Conservation (phyloP, 1,140 invertebrate species). For the Eumaeus atala region DNA sequence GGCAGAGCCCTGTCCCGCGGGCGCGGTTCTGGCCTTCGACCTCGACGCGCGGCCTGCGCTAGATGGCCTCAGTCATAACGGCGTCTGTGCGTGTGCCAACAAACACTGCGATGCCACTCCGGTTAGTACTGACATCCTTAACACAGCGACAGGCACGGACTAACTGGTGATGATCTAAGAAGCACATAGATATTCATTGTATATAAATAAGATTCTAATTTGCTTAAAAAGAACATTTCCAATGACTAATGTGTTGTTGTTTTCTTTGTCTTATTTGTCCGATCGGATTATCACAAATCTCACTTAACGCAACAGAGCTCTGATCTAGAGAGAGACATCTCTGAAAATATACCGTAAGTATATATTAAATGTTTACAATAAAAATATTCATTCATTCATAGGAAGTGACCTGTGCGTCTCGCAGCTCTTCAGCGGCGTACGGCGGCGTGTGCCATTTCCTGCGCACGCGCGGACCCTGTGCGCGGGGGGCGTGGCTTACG, state of each 20-base stretch:
- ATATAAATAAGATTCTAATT: too few relatives aligned
- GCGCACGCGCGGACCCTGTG: conserved; percentile 84
- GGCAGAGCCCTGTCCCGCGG: conserved; percentile 80
- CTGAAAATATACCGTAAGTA: neutral
- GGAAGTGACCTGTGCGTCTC: conserved; percentile 73
- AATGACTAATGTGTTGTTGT: too few relatives aligned
- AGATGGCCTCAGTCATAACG: conserved; percentile 87
- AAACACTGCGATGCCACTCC: conserved; percentile 40
- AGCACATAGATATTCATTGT: too few relatives aligned
- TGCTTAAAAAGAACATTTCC: too few relatives aligned
- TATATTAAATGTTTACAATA: conserved; percentile 37
- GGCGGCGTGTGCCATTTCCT: conserved; percentile 81
- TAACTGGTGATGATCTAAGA: too few relatives aligned
- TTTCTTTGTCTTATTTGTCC: too few relatives aligned
- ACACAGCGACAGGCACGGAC: conserved; percentile 17
- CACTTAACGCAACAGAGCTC: too few relatives aligned
- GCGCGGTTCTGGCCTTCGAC: conserved; percentile 83
- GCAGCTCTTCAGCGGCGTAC: conserved; percentile 77
- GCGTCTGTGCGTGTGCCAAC: conserved; percentile 82
- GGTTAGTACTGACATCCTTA: conserved; percentile 37
- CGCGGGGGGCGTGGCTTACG: conserved; percentile 80
- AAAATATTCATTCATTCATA: conserved; percentile 25
- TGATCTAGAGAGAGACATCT: too few relatives aligned
- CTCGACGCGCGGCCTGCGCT: conserved; percentile 82
- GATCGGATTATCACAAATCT: too few relatives aligned